These are phyloP conservation scores for Trichopria drosophilae DNA, from an alignment of 2,888 invertebrate species.

Conservation along the genomic window DNA sequence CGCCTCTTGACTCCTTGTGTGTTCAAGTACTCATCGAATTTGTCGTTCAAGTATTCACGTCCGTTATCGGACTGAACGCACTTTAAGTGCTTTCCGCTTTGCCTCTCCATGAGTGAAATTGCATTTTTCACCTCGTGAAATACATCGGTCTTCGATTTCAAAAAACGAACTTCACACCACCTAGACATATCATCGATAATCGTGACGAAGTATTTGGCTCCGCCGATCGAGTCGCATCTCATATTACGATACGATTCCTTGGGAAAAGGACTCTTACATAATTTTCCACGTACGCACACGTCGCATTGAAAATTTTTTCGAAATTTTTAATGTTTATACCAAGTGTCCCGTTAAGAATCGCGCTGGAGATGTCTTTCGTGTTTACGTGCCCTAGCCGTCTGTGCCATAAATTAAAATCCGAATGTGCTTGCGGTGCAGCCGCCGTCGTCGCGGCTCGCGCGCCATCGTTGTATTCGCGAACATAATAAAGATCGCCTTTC, in stretches of 20 bases:
- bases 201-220: slow-evolving; percentile 37
- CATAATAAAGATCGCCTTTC: slow-evolving; percentile 18
- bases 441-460: neutral
- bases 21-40: slow-evolving; percentile 37
- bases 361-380: slow-evolving; percentile 7
- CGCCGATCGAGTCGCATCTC: slow-evolving; percentile 28
- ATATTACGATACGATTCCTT: slow-evolving; percentile 40
- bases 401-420: slow-evolving; percentile 1
- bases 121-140: slow-evolving; percentile 30
- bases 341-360: slow-evolving; percentile 11
- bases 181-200: slow-evolving; percentile 40
- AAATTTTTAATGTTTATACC: slow-evolving; percentile 3
- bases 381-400: slow-evolving; percentile 8
- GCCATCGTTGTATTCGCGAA: neutral
- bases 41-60: slow-evolving; percentile 31
- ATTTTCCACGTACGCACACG: slow-evolving; percentile 33
- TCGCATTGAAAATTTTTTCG: neutral
- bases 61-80: slow-evolving; percentile 39
- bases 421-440: neutral
- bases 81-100: slow-evolving; percentile 32
- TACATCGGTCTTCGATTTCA: slow-evolving; percentile 35
- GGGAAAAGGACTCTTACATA: too few species aligned
- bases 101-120: slow-evolving; percentile 32
- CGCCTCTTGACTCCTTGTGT: slow-evolving; percentile 39
- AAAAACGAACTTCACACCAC: too few species aligned